Conservation (phyloP, 2,797 vertebrate species). For the Protonibea diacanthus region DNA sequence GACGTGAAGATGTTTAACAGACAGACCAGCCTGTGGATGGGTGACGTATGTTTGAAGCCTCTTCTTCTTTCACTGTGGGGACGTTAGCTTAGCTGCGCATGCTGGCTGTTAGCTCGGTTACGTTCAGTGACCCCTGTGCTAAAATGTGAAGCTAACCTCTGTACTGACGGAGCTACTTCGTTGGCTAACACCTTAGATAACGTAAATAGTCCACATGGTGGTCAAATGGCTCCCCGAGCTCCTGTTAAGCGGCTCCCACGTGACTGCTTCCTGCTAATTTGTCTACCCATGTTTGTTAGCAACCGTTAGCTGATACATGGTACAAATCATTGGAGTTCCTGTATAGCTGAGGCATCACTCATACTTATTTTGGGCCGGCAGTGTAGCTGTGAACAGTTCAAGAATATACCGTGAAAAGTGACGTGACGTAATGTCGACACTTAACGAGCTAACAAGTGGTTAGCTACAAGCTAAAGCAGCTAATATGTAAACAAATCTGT, state of each 20-base stretch:
- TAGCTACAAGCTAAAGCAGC: no score
- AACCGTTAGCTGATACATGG: neutral
- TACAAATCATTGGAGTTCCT: no score
- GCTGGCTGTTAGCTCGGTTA: constrained; percentile 22
- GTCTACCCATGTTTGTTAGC: neutral
- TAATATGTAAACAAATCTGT: no score
- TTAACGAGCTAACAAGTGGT: no score
- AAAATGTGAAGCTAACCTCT: neutral
- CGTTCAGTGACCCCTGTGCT: neutral
- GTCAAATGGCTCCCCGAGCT: fast-evolving
- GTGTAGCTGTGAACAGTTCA: no score
- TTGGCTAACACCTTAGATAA: neutral
- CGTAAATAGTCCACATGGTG: fast-evolving
- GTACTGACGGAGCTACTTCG: fast-evolving
- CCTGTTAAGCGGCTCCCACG: no score
- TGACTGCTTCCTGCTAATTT: no score
- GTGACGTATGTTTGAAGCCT: constrained; percentile 81
- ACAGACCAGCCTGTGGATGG: constrained; percentile 90
- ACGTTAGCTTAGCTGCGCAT: constrained; percentile 33
- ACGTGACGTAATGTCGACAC: no score
- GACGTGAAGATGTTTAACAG: constrained; percentile 84
- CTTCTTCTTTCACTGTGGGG: neutral
- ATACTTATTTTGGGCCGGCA: no score
- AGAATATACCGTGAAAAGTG: no score
- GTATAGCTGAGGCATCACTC: no score